These are phyloP conservation scores for Bolborhynchus lineola DNA, from an alignment of 2,113 vertebrate genomes.

Conservation along the genomic window DNA sequence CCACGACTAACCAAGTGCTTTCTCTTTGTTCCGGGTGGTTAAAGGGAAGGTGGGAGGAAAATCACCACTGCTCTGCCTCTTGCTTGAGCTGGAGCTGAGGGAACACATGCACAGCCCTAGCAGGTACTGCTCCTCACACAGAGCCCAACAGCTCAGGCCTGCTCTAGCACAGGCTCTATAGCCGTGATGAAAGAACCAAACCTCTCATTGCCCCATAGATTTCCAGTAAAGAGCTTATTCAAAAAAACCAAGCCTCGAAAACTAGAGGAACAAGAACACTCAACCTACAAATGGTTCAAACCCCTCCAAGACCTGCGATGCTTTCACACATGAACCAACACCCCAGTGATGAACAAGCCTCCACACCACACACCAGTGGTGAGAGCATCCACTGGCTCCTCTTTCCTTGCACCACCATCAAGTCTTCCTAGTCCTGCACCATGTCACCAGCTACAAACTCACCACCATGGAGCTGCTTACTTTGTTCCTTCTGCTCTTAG, in stretches of 20 bases:
- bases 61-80: background rate
- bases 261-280: background rate
- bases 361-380: background rate
- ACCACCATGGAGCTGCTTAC: background rate
- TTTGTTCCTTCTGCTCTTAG: background rate
- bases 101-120: rapidly evolving
- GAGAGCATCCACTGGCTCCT: too few species aligned
- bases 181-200: background rate
- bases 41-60: background rate
- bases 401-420: background rate
- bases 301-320: background rate
- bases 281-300: background rate
- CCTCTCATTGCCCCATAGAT: background rate
- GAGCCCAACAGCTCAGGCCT: rapidly evolving
- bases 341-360: background rate
- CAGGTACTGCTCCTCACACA: rapidly evolving
- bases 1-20: background rate
- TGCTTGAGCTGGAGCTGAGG: background rate
- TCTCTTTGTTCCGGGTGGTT: background rate
- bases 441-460: background rate
- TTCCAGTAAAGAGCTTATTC: background rate
- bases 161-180: background rate
- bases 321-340: background rate
- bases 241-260: background rate
- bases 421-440: background rate